phyloP scores from a whole-genome alignment of 1,140 invertebrate species.

The Eupeodes corollae region DNA sequence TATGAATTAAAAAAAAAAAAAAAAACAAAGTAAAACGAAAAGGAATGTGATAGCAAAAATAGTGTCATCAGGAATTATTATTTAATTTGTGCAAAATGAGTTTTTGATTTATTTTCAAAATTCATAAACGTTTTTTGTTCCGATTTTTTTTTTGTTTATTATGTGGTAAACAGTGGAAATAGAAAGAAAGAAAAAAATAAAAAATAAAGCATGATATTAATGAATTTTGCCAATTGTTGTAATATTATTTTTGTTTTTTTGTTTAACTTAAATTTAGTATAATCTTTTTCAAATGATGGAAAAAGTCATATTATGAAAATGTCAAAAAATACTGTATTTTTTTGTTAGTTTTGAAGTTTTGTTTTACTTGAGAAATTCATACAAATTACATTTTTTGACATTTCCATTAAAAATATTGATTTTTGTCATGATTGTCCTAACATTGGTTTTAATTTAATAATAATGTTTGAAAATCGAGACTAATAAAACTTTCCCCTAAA shows the following conservation, averaged over 20 bases:
- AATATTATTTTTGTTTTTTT: neutral
- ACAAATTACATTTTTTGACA: too few relatives aligned
- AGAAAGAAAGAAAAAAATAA: constrained; percentile 36
- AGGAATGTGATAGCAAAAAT: neutral
- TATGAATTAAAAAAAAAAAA: neutral
- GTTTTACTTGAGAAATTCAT: too few relatives aligned
- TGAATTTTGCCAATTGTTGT: constrained; percentile 13
- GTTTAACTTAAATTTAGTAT: too few relatives aligned
- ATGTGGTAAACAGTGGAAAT: constrained; percentile 34
- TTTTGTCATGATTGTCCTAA: too few relatives aligned
- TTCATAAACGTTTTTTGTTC: constrained; percentile 13
- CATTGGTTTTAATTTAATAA: too few relatives aligned
- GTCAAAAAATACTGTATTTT: too few relatives aligned
- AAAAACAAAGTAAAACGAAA: neutral
- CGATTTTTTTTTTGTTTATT: constrained; percentile 13
- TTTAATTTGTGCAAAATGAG: neutral
- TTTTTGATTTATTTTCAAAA: constrained; percentile 14
- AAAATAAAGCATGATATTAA: constrained; percentile 29
- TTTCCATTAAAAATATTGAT: too few relatives aligned
- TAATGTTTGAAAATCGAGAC: too few relatives aligned
- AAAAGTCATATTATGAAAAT: too few relatives aligned
- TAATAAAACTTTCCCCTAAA: too few relatives aligned
- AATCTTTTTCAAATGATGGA: too few relatives aligned
- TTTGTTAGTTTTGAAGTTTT: too few relatives aligned
- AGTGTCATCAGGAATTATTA: neutral